A percentile compares a stretch with the other conserved stretches of the same genome.
phyloP scores from a whole-genome alignment of 2,113 vertebrate species.

The Entelurus aequoreus region DNA sequence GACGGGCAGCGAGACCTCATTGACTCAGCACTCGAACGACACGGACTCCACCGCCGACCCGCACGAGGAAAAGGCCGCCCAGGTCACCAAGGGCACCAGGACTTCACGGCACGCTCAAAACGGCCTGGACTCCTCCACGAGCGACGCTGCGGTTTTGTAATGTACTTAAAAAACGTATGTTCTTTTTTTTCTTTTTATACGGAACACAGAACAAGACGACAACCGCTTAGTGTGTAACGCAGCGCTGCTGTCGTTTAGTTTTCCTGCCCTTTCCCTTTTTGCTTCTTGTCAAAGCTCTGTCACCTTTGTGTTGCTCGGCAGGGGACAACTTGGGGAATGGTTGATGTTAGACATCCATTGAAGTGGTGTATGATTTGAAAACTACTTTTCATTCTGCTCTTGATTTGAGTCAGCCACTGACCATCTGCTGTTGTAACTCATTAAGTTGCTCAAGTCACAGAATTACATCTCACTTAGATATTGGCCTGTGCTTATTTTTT shows the following conservation, averaged over 20 bases:
- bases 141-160: slow-evolving; percentile 70
- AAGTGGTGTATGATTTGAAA: slow-evolving; percentile 87
- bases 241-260: slow-evolving; percentile 61
- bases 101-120: slow-evolving; percentile 95
- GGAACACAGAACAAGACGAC: slow-evolving; percentile 57
- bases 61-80: slow-evolving; percentile 89
- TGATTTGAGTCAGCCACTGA: slow-evolving; percentile 78
- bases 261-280: slow-evolving; percentile 62
- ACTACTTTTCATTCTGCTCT: slow-evolving; percentile 75
- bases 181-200: slow-evolving; percentile 53
- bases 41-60: slow-evolving; percentile 97
- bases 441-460: slow-evolving; percentile 81
- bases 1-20: slow-evolving; percentile 96
- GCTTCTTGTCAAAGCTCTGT: slow-evolving; percentile 83
- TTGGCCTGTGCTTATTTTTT: slow-evolving; percentile 71
- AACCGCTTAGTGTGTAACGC: slow-evolving; percentile 59
- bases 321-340: slow-evolving; percentile 60
- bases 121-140: slow-evolving; percentile 85
- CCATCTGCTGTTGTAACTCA: slow-evolving; percentile 81
- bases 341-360: slow-evolving; percentile 82
- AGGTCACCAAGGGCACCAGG: slow-evolving; percentile 90
- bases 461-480: slow-evolving; percentile 77
- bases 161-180: slow-evolving; percentile 59
- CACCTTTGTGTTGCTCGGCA: slow-evolving; percentile 78
- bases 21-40: slow-evolving; percentile 97